phyloP scores from a whole-genome alignment of 1,140 invertebrate species.

The Drosophila nasuta region DNA sequence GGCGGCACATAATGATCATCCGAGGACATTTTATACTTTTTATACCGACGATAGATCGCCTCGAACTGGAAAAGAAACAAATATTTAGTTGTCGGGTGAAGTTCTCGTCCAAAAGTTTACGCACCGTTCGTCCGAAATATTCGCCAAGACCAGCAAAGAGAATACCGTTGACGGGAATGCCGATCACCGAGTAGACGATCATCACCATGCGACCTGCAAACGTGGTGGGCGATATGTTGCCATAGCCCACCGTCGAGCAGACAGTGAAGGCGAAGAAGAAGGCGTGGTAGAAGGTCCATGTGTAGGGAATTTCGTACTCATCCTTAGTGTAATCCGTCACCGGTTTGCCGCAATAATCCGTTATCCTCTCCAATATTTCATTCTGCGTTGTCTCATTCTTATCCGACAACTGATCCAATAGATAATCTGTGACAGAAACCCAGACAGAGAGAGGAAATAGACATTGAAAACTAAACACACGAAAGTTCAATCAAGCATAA shows the following conservation, averaged over 20 bases:
- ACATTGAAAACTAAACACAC: background rate
- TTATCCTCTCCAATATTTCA: conserved; percentile 88
- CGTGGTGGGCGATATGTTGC: conserved; percentile 94
- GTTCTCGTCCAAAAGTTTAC: conserved; percentile 3
- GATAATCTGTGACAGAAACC: conserved; percentile 87
- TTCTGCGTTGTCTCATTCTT: conserved; percentile 86
- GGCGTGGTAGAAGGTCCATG: conserved; percentile 97
- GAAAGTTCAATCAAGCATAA: conserved; percentile 56
- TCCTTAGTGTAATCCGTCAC: conserved; percentile 87
- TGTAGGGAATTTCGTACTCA: conserved; percentile 86
- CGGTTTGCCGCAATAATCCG: conserved; percentile 89
- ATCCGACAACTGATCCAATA: conserved; percentile 87
- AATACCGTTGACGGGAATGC: conserved; percentile 97
- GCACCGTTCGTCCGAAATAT: conserved; percentile 91
- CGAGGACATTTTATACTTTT: conserved; percentile 88
- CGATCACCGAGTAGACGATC: conserved; percentile 96
- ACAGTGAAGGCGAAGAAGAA: conserved; percentile 98
- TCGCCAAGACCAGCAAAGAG: conserved; percentile 92
- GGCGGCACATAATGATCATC: conserved; percentile 88
- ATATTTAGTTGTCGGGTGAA: too few relatives aligned
- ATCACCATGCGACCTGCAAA: conserved; percentile 93
- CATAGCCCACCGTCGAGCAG: conserved; percentile 97
- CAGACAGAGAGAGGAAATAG: conserved; percentile 9
- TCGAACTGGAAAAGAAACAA: conserved; percentile 86
- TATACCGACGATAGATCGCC: conserved; percentile 90